phyloP scores from a whole-genome alignment of 2,888 invertebrate genomes.

The Notodromas monacha region DNA sequence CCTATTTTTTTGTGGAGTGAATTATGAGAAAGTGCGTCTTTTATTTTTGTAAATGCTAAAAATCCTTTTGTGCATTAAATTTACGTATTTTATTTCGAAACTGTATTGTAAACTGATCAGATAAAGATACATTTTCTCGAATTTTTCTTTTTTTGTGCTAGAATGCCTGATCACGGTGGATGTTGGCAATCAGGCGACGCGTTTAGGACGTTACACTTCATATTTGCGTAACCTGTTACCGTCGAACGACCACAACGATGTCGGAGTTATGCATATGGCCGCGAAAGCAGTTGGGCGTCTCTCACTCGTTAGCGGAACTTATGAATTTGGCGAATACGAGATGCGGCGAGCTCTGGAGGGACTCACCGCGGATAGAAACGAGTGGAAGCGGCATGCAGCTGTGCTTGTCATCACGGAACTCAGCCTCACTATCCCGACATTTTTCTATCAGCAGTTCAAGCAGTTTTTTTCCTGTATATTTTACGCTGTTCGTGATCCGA shows the following conservation, averaged over 20 bases:
- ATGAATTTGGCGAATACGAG: slow-evolving; percentile 92
- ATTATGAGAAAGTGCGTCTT: too few relatives aligned
- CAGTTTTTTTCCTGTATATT: slow-evolving; percentile 56
- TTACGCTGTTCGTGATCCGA: slow-evolving; percentile 60
- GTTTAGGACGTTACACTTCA: slow-evolving; percentile 68
- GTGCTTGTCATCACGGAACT: slow-evolving; percentile 68
- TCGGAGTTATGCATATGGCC: slow-evolving; percentile 74
- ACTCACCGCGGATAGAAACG: slow-evolving; percentile 60
- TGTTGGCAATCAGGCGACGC: slow-evolving; percentile 57
- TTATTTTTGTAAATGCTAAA: too few relatives aligned
- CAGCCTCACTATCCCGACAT: slow-evolving; percentile 78
- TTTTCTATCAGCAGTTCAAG: slow-evolving; percentile 77
- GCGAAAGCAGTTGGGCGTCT: slow-evolving; percentile 77
- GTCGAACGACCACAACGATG: slow-evolving; percentile 39
- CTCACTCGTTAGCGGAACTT: slow-evolving; percentile 34
- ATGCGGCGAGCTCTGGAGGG: slow-evolving; percentile 83
- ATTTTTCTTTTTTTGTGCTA: slow-evolving; percentile 17
- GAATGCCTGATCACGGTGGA: slow-evolving; percentile 75
- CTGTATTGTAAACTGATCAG: slow-evolving; percentile 5
- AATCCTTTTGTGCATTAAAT: too few relatives aligned
- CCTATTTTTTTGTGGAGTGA: too few relatives aligned
- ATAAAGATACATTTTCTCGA: background rate
- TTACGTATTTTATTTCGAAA: slow-evolving; percentile 1
- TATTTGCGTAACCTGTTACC: slow-evolving; percentile 61
- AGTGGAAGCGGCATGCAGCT: slow-evolving; percentile 64